Evolutionary conservation across 2,113 vertebrate genomes (phyloP).

Genomic region (Tragelaphus imberbis): DNA sequence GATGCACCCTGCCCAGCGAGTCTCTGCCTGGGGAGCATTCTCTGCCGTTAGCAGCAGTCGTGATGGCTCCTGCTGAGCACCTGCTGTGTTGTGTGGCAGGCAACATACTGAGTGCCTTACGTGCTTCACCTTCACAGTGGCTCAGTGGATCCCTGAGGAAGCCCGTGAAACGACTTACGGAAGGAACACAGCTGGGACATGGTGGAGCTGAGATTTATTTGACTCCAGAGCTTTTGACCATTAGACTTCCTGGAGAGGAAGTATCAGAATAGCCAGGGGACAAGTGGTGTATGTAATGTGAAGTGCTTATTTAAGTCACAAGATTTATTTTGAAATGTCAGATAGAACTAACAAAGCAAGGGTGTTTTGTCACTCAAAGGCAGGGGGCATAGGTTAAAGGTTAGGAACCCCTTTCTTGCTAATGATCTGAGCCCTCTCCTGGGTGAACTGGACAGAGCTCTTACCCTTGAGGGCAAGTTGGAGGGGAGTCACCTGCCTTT

Average conservation of each 20-base stretch:
- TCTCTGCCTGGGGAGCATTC: not conserved
- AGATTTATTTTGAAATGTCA: slow-evolving; percentile 37
- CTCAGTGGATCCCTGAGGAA: not conserved
- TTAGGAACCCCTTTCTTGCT: not conserved
- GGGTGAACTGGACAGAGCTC: not conserved
- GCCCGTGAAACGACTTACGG: not conserved
- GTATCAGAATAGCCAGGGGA: not conserved
- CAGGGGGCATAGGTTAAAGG: not conserved
- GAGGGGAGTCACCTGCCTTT: not conserved
- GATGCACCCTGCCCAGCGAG: not conserved
- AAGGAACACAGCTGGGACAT: not conserved
- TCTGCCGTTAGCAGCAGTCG: not conserved
- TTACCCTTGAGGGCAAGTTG: not conserved
- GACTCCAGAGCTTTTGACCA: not conserved
- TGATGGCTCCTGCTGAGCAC: not conserved
- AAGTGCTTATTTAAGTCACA: slow-evolving; percentile 19
- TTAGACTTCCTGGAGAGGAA: not conserved
- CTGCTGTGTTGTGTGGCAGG: not conserved
- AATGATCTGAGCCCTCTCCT: not conserved
- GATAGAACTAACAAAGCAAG: not conserved
- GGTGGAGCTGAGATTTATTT: not conserved
- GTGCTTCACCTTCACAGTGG: not conserved
- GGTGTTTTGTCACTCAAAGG: not conserved
- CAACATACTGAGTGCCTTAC: not conserved
- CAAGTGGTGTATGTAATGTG: not conserved